Conservation (phyloP, 2,888 invertebrate species). For the Lasius platythorax region DNA sequence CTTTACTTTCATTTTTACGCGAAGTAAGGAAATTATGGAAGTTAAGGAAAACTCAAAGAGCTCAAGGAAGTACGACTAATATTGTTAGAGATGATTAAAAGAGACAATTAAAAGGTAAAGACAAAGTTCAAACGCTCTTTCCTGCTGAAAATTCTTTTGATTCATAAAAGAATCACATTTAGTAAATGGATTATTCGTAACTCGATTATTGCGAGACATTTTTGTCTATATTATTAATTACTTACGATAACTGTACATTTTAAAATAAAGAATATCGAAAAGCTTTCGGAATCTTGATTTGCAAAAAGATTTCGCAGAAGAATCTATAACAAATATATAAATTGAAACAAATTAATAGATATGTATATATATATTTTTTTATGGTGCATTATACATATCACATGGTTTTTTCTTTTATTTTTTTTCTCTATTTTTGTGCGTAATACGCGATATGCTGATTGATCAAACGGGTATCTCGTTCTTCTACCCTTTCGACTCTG, state of each 20-base stretch:
- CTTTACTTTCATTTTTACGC: conserved; percentile 44
- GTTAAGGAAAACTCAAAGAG: conserved; percentile 34
- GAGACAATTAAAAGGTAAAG: conserved; percentile 33
- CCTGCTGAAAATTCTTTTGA: background rate
- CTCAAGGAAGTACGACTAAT: conserved; percentile 31
- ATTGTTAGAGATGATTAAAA: conserved; percentile 41
- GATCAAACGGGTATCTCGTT: conserved; percentile 16
- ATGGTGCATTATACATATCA: background rate
- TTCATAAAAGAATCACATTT: background rate
- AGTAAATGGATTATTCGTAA: background rate
- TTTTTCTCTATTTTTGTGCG: background rate
- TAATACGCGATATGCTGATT: conserved; percentile 7
- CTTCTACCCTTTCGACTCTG: conserved; percentile 30
- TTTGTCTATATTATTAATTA: background rate
- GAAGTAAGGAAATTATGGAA: conserved; percentile 32
- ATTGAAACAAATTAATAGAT: background rate
- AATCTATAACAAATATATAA: background rate
- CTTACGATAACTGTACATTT: background rate
- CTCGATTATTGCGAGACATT: background rate
- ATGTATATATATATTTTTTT: background rate
- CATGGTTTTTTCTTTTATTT: background rate
- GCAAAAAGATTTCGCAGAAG: background rate
- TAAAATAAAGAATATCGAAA: background rate
- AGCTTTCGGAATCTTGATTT: conserved; percentile 1
- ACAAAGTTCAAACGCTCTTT: background rate